Conservation (phyloP, 2,113 vertebrate species). For the Pluvialis apricaria region DNA sequence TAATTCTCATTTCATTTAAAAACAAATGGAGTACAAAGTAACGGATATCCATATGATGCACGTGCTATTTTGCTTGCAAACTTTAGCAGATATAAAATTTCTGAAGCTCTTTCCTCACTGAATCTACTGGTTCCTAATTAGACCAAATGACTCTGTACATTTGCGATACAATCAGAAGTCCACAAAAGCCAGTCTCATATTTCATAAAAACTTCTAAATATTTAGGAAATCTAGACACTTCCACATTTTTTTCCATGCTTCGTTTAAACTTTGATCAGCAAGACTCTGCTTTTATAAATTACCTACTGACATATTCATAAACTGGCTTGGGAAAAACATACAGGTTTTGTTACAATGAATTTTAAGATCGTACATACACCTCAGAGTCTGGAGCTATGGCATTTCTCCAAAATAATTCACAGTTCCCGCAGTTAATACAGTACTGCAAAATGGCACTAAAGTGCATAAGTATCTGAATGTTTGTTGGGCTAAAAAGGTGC, state of each 20-base stretch:
- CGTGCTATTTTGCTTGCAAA: conserved; percentile 43
- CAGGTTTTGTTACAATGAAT: conserved; percentile 15
- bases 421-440: conserved; percentile 61
- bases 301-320: conserved; percentile 22
- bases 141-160: neutral
- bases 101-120: conserved; percentile 49
- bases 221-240: neutral
- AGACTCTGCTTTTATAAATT: conserved; percentile 13
- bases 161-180: neutral
- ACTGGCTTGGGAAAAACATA: conserved; percentile 26
- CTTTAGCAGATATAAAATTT: conserved; percentile 36
- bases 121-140: neutral
- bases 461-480: conserved; percentile 65
- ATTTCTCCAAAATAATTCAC: conserved; percentile 55
- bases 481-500: conserved; percentile 69
- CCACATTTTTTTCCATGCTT: neutral
- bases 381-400: conserved; percentile 45
- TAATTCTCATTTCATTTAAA: conserved; percentile 44
- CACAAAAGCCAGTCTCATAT: neutral
- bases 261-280: conserved; percentile 27
- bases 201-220: neutral
- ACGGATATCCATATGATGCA: neutral
- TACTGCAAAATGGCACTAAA: conserved; percentile 74
- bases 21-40: conserved; percentile 37
- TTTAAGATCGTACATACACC: conserved; percentile 14